phyloP scores from a whole-genome alignment of 2,113 vertebrate genomes.

The Scomber colias region DNA sequence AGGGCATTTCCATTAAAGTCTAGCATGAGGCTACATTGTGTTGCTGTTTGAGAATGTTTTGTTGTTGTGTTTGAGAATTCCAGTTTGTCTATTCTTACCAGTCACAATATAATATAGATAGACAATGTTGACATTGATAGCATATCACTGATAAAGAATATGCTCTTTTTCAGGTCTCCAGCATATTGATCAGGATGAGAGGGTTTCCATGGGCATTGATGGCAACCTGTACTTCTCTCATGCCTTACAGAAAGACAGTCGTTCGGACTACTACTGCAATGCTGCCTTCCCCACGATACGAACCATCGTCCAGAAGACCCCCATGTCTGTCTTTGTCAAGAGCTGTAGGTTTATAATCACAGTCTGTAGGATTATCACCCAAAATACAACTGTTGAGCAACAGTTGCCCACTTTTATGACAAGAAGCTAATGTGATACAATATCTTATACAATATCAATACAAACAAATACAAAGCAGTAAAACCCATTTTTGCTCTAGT shows the following conservation, averaged over 20 bases:
- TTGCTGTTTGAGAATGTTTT: neutral
- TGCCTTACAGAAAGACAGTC: slow-evolving; percentile 89
- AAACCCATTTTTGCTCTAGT: neutral
- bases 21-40: slow-evolving; percentile 10
- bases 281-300: slow-evolving; percentile 90
- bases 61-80: neutral
- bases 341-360: slow-evolving; percentile 85
- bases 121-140: neutral
- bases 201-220: slow-evolving; percentile 92
- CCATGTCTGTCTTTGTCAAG: slow-evolving; percentile 89
- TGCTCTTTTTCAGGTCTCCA: slow-evolving; percentile 86
- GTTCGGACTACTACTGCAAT: slow-evolving; percentile 92
- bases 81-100: neutral
- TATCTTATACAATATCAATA: too few species aligned
- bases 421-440: neutral
- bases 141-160: slow-evolving; percentile 11
- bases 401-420: neutral
- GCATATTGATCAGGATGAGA: slow-evolving; percentile 91
- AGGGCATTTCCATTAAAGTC: slow-evolving; percentile 38
- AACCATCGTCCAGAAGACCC: slow-evolving; percentile 92
- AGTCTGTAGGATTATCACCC: neutral
- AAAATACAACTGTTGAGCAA: neutral
- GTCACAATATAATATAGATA: neutral
- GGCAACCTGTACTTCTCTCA: slow-evolving; percentile 96
- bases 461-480: neutral